These are phyloP conservation scores for Cheilosia urbana DNA, from an alignment of 2,888 invertebrate genomes.

Conservation along the genomic window DNA sequence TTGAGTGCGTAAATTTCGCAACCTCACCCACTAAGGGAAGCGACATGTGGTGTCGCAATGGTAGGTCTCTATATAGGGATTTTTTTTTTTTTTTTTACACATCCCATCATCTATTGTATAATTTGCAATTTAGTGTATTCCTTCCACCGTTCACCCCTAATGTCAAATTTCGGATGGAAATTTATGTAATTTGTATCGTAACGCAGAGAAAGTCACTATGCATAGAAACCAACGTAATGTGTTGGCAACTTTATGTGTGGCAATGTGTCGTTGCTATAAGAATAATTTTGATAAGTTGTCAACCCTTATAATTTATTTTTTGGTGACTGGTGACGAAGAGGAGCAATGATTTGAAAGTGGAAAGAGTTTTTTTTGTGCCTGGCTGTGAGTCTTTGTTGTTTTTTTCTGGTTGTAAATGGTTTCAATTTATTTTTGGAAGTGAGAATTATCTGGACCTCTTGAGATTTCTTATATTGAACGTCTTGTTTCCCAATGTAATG, in stretches of 20 bases:
- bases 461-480: too few relatives aligned
- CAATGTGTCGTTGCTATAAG: not conserved
- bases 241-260: not conserved
- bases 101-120: slow-evolving; percentile 38
- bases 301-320: slow-evolving; percentile 9
- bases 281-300: slow-evolving; percentile 1
- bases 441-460: too few relatives aligned
- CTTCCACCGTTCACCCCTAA: slow-evolving; percentile 26
- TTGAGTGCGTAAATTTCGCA: slow-evolving; percentile 36
- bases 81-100: slow-evolving; percentile 15
- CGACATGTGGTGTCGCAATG: slow-evolving; percentile 40
- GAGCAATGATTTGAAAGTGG: slow-evolving; percentile 18
- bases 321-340: slow-evolving; percentile 17
- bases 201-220: slow-evolving; percentile 1
- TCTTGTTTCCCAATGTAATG: too few relatives aligned
- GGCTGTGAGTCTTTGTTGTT: not conserved
- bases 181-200: slow-evolving; percentile 41
- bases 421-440: too few relatives aligned
- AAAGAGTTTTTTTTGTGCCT: not conserved
- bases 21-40: slow-evolving; percentile 29
- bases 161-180: slow-evolving; percentile 30
- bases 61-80: slow-evolving; percentile 1
- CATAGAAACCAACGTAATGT: not conserved
- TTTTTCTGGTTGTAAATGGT: not conserved
- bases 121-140: slow-evolving; percentile 28